Conservation (phyloP, 2,797 vertebrate genomes). For the Phaenicophaeus curvirostris region DNA sequence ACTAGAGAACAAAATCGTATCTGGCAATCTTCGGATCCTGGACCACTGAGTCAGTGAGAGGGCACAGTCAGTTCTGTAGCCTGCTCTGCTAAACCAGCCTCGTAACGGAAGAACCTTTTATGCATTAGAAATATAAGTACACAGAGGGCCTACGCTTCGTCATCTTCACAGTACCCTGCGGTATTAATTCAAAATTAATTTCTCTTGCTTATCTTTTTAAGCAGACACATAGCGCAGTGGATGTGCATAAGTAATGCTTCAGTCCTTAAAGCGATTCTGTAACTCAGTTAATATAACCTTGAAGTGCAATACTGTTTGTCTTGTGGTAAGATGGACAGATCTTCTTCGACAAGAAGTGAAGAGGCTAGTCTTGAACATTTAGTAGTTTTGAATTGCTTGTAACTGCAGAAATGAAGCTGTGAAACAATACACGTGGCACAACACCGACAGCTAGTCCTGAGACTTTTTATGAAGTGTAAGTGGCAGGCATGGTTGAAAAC, state of each 20-base stretch:
- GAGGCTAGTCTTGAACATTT: conserved; percentile 55
- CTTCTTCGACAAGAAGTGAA: conserved; percentile 54
- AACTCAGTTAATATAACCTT: conserved; percentile 72
- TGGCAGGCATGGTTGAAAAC: conserved; percentile 33
- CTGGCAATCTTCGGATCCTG: conserved; percentile 96
- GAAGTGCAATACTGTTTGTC: conserved; percentile 81
- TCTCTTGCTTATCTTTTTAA: conserved; percentile 71
- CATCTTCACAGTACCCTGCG: conserved; percentile 71
- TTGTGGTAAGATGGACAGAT: conserved; percentile 68
- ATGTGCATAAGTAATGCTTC: conserved; percentile 67
- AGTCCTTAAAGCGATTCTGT: conserved; percentile 68
- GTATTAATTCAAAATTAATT: conserved; percentile 76
- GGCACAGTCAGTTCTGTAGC: conserved; percentile 5
- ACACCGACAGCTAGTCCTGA: conserved; percentile 30
- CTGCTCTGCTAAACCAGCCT: conserved; percentile 53
- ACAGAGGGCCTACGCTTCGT: conserved; percentile 66
- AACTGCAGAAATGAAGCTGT: conserved; percentile 76
- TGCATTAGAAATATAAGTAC: conserved; percentile 68
- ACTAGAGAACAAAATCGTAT: conserved; percentile 98
- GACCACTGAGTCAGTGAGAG: conserved; percentile 85
- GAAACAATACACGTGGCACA: conserved; percentile 62
- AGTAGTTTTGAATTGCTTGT: conserved; percentile 72
- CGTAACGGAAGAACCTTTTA: conserved; percentile 43
- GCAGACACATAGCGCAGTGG: conserved; percentile 65
- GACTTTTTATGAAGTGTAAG: conserved; percentile 36